Percentiles rank a stretch among this genome's conserved stretches.
These are phyloP conservation scores for Mythimna impura DNA, from an alignment of 2,888 invertebrate species.

Conservation along the genomic window DNA sequence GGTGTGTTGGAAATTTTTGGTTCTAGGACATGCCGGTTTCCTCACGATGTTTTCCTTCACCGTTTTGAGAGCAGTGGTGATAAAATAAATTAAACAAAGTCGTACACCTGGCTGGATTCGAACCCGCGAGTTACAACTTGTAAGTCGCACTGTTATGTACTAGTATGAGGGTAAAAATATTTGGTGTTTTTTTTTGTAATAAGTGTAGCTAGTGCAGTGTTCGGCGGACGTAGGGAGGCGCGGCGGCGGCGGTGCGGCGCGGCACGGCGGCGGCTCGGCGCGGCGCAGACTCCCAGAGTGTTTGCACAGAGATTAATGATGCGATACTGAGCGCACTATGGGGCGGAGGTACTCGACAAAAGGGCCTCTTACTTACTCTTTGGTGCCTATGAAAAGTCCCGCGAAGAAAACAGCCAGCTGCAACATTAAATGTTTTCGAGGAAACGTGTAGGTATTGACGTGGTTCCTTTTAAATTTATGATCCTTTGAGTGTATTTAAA, in stretches of 20 bases:
- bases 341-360: slow-evolving; percentile 82
- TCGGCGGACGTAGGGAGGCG: slow-evolving; percentile 25
- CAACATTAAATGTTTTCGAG: slow-evolving; percentile 54
- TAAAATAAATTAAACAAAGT: too few species aligned
- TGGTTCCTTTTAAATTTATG: slow-evolving; percentile 13
- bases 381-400: slow-evolving; percentile 80
- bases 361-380: slow-evolving; percentile 87
- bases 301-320: slow-evolving; percentile 88
- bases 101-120: too few species aligned
- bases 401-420: slow-evolving; percentile 71
- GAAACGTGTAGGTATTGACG: slow-evolving; percentile 28
- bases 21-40: too few species aligned
- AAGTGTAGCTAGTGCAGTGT: slow-evolving; percentile 58
- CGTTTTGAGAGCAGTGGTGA: too few species aligned
- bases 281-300: slow-evolving; percentile 75
- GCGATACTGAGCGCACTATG: slow-evolving; percentile 81
- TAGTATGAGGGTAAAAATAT: slow-evolving; percentile 31
- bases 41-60: too few species aligned
- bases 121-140: too few species aligned
- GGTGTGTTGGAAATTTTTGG: too few species aligned
- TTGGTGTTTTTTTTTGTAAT: slow-evolving; percentile 51
- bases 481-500: slow-evolving; percentile 7
- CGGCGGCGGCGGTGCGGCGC: slow-evolving; percentile 1
- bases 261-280: slow-evolving; percentile 51
- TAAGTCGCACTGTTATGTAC: neutral